Conservation (phyloP, 2,797 vertebrate genomes). For the Pangasius larnaudii region DNA sequence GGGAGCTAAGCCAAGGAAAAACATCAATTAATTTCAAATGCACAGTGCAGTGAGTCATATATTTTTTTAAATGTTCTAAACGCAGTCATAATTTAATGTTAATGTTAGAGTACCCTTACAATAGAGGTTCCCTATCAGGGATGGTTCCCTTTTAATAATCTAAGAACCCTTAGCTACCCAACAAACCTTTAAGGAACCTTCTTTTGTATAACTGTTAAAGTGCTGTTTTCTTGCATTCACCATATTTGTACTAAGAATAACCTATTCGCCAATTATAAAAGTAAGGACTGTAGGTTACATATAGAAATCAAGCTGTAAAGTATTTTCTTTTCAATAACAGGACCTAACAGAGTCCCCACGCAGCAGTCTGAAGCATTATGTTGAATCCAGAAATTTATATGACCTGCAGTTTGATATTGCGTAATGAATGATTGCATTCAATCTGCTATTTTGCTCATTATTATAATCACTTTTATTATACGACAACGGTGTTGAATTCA, state of each 20-base stretch:
- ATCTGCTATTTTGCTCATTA: not conserved
- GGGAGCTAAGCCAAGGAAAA: not conserved
- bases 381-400: not conserved
- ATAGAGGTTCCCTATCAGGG: not conserved
- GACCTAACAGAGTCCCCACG: not conserved
- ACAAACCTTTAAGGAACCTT: not conserved
- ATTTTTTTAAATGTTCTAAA: not conserved
- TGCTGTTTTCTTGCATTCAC: not conserved
- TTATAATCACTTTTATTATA: not conserved
- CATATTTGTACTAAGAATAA: not conserved
- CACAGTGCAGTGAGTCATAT: not conserved
- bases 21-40: not conserved
- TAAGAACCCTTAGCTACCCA: not conserved
- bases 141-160: not conserved
- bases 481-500: not conserved
- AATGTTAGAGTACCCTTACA: not conserved
- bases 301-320: not conserved
- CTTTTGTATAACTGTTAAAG: not conserved
- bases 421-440: not conserved
- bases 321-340: not conserved
- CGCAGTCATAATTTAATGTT: not conserved
- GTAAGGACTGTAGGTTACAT: too few relatives aligned
- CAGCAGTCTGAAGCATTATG: not conserved
- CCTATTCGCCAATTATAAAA: not conserved
- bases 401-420: not conserved